Evolutionary conservation across 2,113 vertebrate genomes (phyloP), one percentile per base, ranked within the genome.

Genomic region (Eleginops maclovinus): DNA sequence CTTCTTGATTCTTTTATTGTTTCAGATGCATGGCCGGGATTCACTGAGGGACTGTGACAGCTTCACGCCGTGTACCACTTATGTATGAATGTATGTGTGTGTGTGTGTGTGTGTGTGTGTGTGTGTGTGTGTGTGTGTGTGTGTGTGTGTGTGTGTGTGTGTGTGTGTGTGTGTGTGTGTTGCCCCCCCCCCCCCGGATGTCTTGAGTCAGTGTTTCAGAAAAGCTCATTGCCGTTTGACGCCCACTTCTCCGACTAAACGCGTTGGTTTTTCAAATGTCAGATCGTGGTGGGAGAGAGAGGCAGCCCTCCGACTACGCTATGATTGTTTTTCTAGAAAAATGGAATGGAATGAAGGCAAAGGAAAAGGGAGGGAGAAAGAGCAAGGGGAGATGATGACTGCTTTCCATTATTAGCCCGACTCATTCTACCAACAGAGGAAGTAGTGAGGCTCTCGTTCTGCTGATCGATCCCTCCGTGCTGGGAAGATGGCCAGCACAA

Each of bases 221-320:
- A 65, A n/a, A 80, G 53, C 80, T 86, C 78, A 43, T 61, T 81
- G 74, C 72, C 3, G 51, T 62, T 83, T 80, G 72, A 90, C 72
- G 75, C 81, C 85, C 81, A 83, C 80, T 79, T 63, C 85, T 64
- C 65, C 10, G 9, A 63, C 59, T 88, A 85, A 92, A 89, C 41
- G 50, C 62, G 75, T 88, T 88, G 82, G 83, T 78, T 89, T 92
- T 90, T 84, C 72, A 91, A 92, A 92, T 92, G 87, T 90, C 88
- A 89, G 69, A 81, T 86, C 76, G 75, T 17, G 51, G 68, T 75
- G 80, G 78, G 84, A 75, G 87, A 83, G 47, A 9, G 79, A 82
- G 73, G 68, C 31, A 4, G 86, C 85, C 76, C 71, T 79, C 72
- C 47, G 58, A 88, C 19, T 55, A 60, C 71, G 80, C 82, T 55